These are phyloP conservation scores for Panagrolaimus sp. DNA, from an alignment of 1,140 invertebrate genomes.

Conservation along the genomic window DNA sequence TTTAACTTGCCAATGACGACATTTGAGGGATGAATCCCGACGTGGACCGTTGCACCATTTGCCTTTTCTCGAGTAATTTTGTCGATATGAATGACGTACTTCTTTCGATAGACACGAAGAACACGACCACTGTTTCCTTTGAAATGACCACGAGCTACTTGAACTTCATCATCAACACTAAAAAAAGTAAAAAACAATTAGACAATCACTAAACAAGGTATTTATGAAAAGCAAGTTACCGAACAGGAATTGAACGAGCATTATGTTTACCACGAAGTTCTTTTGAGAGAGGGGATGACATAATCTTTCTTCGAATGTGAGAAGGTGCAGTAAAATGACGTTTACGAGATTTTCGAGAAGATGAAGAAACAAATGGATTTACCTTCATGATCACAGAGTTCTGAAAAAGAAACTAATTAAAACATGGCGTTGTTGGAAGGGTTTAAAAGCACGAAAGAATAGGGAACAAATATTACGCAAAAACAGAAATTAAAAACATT, in stretches of 20 bases:
- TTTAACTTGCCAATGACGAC: constrained; percentile 96
- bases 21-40: constrained; percentile 97
- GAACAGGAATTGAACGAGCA: constrained; percentile 91
- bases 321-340: constrained; percentile 96
- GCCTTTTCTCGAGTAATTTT: constrained; percentile 97
- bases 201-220: not conserved
- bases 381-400: constrained; percentile 94
- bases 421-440: too few relatives aligned
- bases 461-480: too few relatives aligned
- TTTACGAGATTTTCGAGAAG: constrained; percentile 91
- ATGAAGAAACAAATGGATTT: constrained; percentile 84
- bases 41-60: constrained; percentile 93
- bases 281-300: constrained; percentile 94
- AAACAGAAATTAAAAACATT: too few relatives aligned
- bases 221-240: constrained; percentile 76
- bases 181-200: constrained; percentile 24
- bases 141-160: constrained; percentile 86
- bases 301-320: constrained; percentile 85
- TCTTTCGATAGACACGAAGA: constrained; percentile 90
- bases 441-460: too few relatives aligned
- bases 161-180: constrained; percentile 57
- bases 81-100: constrained; percentile 97
- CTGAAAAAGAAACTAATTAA: too few relatives aligned
- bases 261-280: constrained; percentile 94
- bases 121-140: constrained; percentile 98